phyloP scores from a whole-genome alignment of 2,113 vertebrate genomes.

The Pungitius pungitius region DNA sequence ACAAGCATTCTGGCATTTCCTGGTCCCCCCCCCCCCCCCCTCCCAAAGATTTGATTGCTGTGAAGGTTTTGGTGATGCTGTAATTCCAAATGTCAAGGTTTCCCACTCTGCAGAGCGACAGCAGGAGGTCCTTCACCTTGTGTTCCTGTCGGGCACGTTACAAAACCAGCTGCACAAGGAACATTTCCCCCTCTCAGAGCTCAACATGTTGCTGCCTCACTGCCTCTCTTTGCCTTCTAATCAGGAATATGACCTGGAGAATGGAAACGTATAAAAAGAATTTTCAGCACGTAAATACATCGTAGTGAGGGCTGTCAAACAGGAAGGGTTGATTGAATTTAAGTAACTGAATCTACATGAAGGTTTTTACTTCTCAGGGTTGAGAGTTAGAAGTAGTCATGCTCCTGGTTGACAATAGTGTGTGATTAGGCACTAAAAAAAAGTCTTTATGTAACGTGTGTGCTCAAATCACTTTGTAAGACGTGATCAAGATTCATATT shows the following conservation, averaged over 20 bases:
- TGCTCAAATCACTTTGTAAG: background rate
- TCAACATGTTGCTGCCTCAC: background rate
- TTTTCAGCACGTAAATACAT: background rate
- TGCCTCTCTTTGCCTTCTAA: conserved; percentile 16
- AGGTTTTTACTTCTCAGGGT: too few relatives aligned
- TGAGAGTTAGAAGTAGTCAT: background rate
- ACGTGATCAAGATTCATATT: background rate
- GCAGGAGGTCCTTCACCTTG: conserved; percentile 9
- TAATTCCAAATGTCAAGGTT: background rate
- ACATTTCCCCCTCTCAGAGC: conserved; percentile 1
- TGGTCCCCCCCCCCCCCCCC: conserved; percentile 3
- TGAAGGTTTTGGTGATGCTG: conserved; percentile 13
- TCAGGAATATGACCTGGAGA: conserved; percentile 2
- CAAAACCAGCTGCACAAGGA: conserved; percentile 23
- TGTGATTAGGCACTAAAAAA: background rate
- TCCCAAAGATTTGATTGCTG: background rate
- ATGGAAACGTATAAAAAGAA: background rate
- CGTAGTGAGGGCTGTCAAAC: background rate
- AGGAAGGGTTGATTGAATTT: background rate
- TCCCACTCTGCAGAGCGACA: conserved; percentile 8
- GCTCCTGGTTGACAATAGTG: background rate
- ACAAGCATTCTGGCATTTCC: conserved; percentile 30
- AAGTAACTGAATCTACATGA: background rate
- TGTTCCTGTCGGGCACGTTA: conserved; percentile 27
- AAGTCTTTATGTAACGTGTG: background rate